phyloP scores from a whole-genome alignment of 2,888 invertebrate species.

The Caenorhabditis virilis region DNA sequence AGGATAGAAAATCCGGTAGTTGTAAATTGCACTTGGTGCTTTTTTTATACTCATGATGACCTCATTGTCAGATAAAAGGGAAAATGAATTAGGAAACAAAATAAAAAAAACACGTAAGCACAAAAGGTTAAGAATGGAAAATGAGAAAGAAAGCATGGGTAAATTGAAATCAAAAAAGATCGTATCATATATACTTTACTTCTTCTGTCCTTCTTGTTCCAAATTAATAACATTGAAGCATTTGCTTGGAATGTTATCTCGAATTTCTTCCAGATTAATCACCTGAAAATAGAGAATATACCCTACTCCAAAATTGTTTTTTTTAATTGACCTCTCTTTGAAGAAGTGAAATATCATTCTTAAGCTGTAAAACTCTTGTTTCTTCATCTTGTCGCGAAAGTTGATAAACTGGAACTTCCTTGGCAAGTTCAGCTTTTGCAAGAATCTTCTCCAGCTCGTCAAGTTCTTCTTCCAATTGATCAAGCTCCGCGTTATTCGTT shows the following conservation, averaged over 20 bases:
- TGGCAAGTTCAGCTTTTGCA: slow-evolving; percentile 42
- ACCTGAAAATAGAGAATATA: slow-evolving; percentile 74
- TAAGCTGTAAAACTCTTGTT: slow-evolving; percentile 28
- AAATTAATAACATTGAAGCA: slow-evolving; percentile 77
- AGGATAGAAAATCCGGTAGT: neutral
- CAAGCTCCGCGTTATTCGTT: slow-evolving; percentile 68
- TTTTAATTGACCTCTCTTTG: slow-evolving; percentile 30
- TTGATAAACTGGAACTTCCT: slow-evolving; percentile 45
- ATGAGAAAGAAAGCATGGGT: neutral
- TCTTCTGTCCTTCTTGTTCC: slow-evolving; percentile 64
- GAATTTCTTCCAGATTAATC: slow-evolving; percentile 81
- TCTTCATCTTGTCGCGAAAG: slow-evolving; percentile 39
- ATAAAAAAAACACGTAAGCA: slow-evolving; percentile 6
- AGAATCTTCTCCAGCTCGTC: slow-evolving; percentile 54
- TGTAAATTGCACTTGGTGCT: no score
- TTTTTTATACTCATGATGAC: no score
- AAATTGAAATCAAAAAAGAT: neutral
- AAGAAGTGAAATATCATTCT: slow-evolving; percentile 39
- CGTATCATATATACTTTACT: no score
- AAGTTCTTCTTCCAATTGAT: slow-evolving; percentile 69
- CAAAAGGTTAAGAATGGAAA: neutral
- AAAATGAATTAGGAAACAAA: neutral
- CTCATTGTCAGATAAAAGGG: no score
- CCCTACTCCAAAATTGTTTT: slow-evolving; percentile 2
- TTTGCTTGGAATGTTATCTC: slow-evolving; percentile 78